A percentile compares a stretch with the other conserved stretches of the same genome.
Conservation (phyloP, 1,140 invertebrate species). For the Thrips palmi region DNA sequence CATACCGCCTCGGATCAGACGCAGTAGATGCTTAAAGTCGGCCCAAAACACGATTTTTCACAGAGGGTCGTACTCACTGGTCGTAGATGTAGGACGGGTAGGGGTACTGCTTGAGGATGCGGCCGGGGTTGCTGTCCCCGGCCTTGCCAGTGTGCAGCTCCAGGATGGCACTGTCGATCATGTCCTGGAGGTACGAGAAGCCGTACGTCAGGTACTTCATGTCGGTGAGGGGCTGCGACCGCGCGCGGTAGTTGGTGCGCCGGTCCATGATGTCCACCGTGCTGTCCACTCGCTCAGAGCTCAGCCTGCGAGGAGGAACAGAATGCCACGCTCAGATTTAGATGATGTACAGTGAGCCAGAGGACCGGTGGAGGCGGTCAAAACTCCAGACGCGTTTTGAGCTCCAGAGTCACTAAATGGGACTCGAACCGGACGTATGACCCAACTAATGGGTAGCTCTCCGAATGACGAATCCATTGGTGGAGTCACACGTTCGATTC, state of each 20-base stretch:
- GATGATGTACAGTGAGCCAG: too few species aligned
- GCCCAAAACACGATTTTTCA: neutral
- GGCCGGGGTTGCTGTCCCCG: constrained; percentile 16
- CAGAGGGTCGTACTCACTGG: constrained; percentile 22
- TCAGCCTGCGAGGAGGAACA: constrained; percentile 25
- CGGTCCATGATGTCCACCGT: constrained; percentile 28
- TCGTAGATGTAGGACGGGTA: constrained; percentile 40
- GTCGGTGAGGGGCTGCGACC: constrained; percentile 25
- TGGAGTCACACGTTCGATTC: too few species aligned
- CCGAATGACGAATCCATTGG: too few species aligned
- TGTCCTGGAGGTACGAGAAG: constrained; percentile 39
- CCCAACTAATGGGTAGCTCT: too few species aligned
- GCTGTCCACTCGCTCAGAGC: constrained; percentile 32
- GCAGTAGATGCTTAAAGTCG: too few species aligned
- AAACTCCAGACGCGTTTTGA: too few species aligned
- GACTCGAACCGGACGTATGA: too few species aligned
- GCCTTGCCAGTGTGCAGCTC: constrained; percentile 24
- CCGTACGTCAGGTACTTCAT: constrained; percentile 37
- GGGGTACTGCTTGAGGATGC: constrained; percentile 33
- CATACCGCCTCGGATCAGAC: too few species aligned
- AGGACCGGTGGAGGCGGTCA: too few species aligned
- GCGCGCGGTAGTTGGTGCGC: constrained; percentile 23
- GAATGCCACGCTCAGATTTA: neutral
- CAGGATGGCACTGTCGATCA: constrained; percentile 37
- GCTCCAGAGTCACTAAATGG: too few species aligned